Percentiles rank a stretch among this genome's conserved stretches.
These are phyloP conservation scores for Pteropus alecto DNA, from an alignment of 2,113 vertebrate species.

Conservation along the genomic window DNA sequence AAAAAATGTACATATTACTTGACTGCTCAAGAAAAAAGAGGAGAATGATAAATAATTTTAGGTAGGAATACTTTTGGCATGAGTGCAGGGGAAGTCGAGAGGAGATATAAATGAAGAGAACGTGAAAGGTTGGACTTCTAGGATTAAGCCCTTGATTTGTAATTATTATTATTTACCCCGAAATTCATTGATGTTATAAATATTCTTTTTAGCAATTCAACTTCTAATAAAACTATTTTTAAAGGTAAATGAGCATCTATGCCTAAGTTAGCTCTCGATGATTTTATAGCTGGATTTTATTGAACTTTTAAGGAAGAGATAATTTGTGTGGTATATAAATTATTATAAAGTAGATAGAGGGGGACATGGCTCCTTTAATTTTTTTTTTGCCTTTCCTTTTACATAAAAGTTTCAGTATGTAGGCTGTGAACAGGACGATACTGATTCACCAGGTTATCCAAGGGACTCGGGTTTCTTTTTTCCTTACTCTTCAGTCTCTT, in stretches of 20 bases:
- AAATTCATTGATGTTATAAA: neutral
- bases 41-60: neutral
- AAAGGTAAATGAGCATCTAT: neutral
- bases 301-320: neutral
- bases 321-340: neutral
- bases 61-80: neutral
- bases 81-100: neutral
- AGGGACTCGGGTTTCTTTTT: neutral
- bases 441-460: neutral
- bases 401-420: neutral
- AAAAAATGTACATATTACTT: neutral
- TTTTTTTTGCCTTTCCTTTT: neutral
- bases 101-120: neutral
- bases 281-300: neutral
- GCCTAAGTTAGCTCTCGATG: neutral
- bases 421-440: neutral
- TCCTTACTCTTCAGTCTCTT: neutral
- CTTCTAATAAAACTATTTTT: neutral
- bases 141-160: neutral
- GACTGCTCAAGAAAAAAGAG: neutral
- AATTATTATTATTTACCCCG: neutral
- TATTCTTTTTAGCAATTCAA: neutral
- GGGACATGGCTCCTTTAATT: neutral
- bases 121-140: rapidly evolving
- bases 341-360: neutral